These are phyloP conservation scores for Natrix natrix DNA, from an alignment of 2,797 vertebrate genomes.

Conservation along the genomic window DNA sequence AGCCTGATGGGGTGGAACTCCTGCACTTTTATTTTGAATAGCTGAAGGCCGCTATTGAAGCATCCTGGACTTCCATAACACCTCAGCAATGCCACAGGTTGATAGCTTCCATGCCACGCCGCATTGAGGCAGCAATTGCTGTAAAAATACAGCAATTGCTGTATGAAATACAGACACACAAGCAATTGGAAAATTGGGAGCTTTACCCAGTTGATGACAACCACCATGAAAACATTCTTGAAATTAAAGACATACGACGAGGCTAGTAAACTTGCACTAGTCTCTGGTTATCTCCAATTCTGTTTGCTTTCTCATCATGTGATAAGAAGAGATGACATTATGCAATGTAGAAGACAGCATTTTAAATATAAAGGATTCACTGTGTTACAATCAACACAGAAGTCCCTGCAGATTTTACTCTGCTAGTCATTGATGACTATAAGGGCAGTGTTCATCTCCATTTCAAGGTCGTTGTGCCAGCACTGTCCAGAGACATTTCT, in stretches of 20 bases:
- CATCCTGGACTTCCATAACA: too few species aligned
- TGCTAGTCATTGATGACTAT: not conserved
- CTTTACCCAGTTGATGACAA: not conserved
- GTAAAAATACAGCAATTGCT: too few species aligned
- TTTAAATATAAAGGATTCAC: not conserved
- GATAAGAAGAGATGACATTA: not conserved
- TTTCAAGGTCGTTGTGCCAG: not conserved
- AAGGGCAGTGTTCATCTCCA: not conserved
- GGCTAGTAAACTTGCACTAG: not conserved
- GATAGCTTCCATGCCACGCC: too few species aligned
- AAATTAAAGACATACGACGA: not conserved
- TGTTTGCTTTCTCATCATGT: not conserved
- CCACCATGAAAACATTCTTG: not conserved
- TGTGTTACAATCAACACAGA: not conserved
- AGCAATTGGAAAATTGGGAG: not conserved
- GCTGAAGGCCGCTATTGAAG: too few species aligned
- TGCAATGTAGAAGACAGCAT: not conserved
- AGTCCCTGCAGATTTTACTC: not conserved
- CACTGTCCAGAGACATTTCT: not conserved
- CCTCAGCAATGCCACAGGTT: too few species aligned
- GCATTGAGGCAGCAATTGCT: too few species aligned
- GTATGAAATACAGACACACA: not conserved
- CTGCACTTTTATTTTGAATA: not conserved
- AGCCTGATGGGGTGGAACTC: conserved; percentile 18
- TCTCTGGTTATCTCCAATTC: not conserved